Evolutionary conservation across 2,113 vertebrate genomes (phyloP).

Genomic region (Potamarius usumacintae): DNA sequence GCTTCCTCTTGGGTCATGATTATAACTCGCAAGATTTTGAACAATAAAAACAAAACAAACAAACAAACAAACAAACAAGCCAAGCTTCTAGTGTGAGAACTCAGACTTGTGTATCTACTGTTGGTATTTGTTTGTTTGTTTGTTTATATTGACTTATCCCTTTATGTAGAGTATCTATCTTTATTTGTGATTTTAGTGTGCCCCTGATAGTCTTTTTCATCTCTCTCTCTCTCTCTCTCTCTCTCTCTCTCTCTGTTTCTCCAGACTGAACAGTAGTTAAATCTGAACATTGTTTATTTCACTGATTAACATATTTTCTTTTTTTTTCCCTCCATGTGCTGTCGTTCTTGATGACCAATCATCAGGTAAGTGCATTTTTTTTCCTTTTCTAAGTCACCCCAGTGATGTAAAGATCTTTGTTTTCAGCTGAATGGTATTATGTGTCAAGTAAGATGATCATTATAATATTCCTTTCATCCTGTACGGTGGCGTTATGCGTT

Average conservation of each 20-base stretch:
- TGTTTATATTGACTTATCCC: neutral
- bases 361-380: slow-evolving; percentile 20
- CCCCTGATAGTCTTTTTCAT: neutral
- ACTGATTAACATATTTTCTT: neutral
- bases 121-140: neutral
- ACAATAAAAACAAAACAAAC: no score
- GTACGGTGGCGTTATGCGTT: neutral
- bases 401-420: neutral
- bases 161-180: neutral
- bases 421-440: neutral
- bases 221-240: neutral
- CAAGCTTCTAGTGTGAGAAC: no score
- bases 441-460: neutral
- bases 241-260: slow-evolving; percentile 5
- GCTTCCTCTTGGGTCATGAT: no score
- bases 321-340: slow-evolving; percentile 43
- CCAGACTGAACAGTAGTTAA: neutral
- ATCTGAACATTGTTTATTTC: neutral
- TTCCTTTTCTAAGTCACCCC: neutral
- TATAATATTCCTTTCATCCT: neutral
- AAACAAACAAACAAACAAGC: no score
- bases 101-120: no score
- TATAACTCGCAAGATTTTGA: no score
- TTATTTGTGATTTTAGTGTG: neutral
- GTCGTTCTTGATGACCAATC: neutral